Conservation (phyloP, 2,113 vertebrate genomes). For the Furnarius figulus region DNA sequence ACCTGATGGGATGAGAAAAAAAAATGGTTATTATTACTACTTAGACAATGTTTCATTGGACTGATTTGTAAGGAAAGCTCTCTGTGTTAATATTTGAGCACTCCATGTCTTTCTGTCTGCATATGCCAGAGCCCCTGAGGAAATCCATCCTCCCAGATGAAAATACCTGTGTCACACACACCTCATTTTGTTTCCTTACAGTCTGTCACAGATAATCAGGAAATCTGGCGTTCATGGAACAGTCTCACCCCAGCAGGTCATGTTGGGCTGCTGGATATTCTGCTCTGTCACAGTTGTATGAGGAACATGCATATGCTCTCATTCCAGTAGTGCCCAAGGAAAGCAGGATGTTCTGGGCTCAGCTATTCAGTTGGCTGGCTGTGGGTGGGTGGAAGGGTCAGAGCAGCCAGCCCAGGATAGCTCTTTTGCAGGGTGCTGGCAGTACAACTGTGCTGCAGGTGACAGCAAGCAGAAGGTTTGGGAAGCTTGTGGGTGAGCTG, state of each 20-base stretch:
- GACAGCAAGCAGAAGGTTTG: neutral
- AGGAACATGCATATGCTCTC: neutral
- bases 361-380: neutral
- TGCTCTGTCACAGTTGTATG: neutral
- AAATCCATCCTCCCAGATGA: neutral
- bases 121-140: neutral
- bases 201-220: neutral
- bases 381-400: neutral
- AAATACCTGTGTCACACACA: neutral
- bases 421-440: neutral
- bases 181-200: neutral
- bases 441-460: neutral
- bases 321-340: neutral
- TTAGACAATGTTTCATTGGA: neutral
- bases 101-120: neutral
- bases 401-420: neutral
- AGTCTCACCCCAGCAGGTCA: accelerated
- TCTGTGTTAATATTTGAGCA: neutral
- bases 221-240: neutral
- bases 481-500: neutral
- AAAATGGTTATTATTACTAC: neutral
- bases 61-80: neutral
- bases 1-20: neutral
- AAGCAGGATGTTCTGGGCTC: neutral
- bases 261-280: neutral